A percentile compares a stretch with the other conserved stretches of the same genome.
phyloP scores from a whole-genome alignment of 2,797 vertebrate species.

The Falco cherrug region DNA sequence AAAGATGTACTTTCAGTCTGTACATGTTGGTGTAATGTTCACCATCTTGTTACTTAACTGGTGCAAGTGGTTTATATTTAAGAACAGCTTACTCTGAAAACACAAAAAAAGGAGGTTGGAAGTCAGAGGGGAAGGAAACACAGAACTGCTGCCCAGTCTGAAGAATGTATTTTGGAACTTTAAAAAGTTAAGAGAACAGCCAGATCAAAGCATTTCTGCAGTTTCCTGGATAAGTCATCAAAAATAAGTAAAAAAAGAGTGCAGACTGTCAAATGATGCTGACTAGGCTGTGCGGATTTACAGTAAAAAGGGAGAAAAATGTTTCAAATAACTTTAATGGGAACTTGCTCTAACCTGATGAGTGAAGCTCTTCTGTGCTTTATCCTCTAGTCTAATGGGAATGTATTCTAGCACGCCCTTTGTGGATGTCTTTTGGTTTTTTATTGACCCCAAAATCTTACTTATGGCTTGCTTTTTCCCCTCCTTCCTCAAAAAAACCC shows the following conservation, averaged over 20 bases:
- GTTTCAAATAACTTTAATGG: background rate
- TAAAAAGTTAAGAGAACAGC: background rate
- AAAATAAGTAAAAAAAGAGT: background rate
- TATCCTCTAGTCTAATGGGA: background rate
- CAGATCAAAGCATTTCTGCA: conserved; percentile 41
- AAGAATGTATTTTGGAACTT: conserved; percentile 49
- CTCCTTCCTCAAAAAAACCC: background rate
- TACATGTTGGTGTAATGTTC: background rate
- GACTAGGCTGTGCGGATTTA: background rate
- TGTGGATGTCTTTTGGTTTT: background rate
- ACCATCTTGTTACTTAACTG: background rate
- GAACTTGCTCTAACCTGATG: background rate
- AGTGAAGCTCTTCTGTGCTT: background rate
- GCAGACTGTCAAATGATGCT: background rate
- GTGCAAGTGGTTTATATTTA: background rate
- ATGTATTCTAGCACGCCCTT: background rate
- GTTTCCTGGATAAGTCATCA: conserved; percentile 49
- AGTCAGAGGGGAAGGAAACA: conserved; percentile 48
- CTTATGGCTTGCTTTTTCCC: background rate
- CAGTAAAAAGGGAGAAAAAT: conserved; percentile 7
- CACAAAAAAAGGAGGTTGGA: background rate
- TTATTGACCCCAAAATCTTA: background rate
- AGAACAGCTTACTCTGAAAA: background rate
- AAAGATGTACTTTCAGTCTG: background rate
- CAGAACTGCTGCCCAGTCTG: conserved; percentile 10